These are phyloP conservation scores for Branchellion lobata DNA, from an alignment of 2,888 invertebrate genomes.

Conservation along the genomic window DNA sequence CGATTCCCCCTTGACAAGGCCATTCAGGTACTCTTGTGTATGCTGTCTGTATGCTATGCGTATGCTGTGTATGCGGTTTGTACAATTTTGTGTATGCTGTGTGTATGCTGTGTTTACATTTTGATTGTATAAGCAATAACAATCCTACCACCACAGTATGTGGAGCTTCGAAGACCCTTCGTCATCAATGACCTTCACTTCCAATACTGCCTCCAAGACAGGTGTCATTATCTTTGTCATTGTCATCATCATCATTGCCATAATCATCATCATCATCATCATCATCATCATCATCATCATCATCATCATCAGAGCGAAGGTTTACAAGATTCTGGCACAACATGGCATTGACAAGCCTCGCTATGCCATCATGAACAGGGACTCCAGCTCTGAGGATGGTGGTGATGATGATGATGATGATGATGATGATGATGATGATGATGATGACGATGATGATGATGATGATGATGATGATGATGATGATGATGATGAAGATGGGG, in stretches of 20 bases:
- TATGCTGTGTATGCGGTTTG: no score
- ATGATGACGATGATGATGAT: slow-evolving; percentile 13
- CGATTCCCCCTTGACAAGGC: slow-evolving; percentile 98
- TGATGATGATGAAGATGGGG: no score
- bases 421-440: not conserved
- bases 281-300: no score
- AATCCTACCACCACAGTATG: slow-evolving; percentile 69
- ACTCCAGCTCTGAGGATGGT: slow-evolving; percentile 59
- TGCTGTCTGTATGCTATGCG: no score
- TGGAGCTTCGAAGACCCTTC: slow-evolving; percentile 87
- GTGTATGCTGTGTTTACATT: no score
- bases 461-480: slow-evolving; percentile 18
- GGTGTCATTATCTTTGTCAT: slow-evolving; percentile 54
- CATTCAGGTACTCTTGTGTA: slow-evolving; percentile 64
- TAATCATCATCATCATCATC: no score
- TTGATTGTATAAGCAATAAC: no score
- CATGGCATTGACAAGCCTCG: slow-evolving; percentile 96
- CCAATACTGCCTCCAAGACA: slow-evolving; percentile 93
- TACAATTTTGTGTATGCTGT: no score
- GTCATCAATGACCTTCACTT: slow-evolving; percentile 96
- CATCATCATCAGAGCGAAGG: slow-evolving; percentile 61
- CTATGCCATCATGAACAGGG: slow-evolving; percentile 92
- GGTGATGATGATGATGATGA: slow-evolving; percentile 15
- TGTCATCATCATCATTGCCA: not conserved
- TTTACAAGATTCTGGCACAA: slow-evolving; percentile 86